Percentiles rank a stretch among this genome's conserved stretches.
Evolutionary conservation across 2,888 invertebrate genomes (phyloP).

Genomic region (Hypena proboscidalis): DNA sequence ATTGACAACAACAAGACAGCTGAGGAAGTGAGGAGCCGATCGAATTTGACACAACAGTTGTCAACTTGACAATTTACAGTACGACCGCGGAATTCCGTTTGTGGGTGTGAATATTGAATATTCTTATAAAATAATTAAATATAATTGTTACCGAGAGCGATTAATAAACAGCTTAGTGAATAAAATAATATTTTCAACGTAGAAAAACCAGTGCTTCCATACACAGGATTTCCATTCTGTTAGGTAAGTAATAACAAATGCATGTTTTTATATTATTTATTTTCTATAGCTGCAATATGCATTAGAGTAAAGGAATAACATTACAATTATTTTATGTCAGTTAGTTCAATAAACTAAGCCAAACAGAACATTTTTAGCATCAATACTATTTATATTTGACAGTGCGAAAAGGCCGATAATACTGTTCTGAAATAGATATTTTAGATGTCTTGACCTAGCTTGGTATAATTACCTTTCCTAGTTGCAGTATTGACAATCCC

Average conservation of each 20-base stretch:
- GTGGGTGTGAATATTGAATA: constrained; percentile 57
- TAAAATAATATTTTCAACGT: constrained; percentile 33
- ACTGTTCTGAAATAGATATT: constrained; percentile 56
- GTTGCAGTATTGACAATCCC: constrained; percentile 47
- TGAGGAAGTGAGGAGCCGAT: constrained; percentile 40
- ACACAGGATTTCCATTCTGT: constrained; percentile 46
- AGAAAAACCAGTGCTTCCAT: constrained; percentile 38
- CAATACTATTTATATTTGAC: constrained; percentile 29
- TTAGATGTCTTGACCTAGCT: constrained; percentile 68
- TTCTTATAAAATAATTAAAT: constrained; percentile 32
- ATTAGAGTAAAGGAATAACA: constrained; percentile 52
- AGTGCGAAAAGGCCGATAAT: constrained; percentile 35
- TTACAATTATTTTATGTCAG: constrained; percentile 38
- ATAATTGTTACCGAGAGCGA: constrained; percentile 23
- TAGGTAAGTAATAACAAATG: constrained; percentile 57
- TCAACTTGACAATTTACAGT: constrained; percentile 48
- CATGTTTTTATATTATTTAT: constrained; percentile 27
- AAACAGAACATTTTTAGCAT: constrained; percentile 13
- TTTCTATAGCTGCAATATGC: constrained; percentile 22
- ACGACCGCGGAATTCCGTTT: constrained; percentile 63
- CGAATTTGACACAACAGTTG: constrained; percentile 46
- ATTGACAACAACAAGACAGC: constrained; percentile 15
- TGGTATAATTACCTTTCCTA: constrained; percentile 56
- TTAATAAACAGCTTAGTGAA: constrained; percentile 37
- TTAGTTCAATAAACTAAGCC: constrained; percentile 13